Evolutionary conservation across 2,797 vertebrate species (phyloP).

Genomic region (Todus mexicanus): DNA sequence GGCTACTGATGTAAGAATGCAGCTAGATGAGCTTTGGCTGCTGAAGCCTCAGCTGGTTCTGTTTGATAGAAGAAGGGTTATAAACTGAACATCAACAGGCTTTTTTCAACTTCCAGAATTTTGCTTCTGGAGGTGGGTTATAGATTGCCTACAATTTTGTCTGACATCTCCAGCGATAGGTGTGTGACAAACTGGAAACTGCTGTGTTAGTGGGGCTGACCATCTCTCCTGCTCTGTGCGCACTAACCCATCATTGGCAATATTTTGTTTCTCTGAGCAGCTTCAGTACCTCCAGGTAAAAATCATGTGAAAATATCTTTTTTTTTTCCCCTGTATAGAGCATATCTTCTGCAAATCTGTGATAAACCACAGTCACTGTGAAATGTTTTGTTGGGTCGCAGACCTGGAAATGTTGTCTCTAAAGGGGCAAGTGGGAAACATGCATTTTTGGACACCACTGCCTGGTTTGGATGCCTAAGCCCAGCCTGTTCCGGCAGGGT

Average conservation of each 20-base stretch:
- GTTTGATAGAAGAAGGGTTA: neutral
- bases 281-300: neutral
- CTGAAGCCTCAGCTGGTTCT: neutral
- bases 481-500: neutral
- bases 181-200: neutral
- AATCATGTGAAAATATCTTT: neutral
- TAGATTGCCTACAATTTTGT: neutral
- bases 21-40: neutral
- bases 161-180: neutral
- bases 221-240: neutral
- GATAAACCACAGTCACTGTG: neutral
- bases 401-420: neutral
- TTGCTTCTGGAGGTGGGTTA: neutral
- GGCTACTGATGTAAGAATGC: neutral
- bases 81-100: neutral
- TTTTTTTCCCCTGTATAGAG: neutral
- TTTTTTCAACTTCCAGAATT: neutral
- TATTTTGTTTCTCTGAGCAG: neutral
- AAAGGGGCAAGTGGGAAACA: neutral
- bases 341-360: neutral
- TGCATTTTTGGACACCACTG: neutral
- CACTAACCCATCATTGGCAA: neutral
- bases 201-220: neutral
- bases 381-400: neutral
- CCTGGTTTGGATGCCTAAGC: neutral